These are phyloP conservation scores for Hemaris fuciformis DNA, from an alignment of 2,888 invertebrate genomes.

Conservation along the genomic window DNA sequence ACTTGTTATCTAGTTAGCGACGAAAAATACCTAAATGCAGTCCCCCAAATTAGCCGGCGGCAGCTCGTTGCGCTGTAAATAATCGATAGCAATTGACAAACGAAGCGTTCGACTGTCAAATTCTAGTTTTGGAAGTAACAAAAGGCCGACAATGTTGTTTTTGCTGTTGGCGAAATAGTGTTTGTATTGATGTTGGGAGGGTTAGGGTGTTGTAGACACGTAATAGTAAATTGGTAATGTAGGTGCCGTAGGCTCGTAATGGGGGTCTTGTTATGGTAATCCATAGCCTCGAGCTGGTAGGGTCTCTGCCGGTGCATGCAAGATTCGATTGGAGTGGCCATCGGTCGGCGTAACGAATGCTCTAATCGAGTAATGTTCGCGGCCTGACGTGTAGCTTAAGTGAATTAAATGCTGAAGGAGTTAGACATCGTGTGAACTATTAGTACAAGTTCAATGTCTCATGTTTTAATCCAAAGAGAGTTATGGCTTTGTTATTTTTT, in stretches of 20 bases:
- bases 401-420: background rate
- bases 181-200: background rate
- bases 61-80: conserved; percentile 67
- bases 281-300: conserved; percentile 59
- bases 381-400: conserved; percentile 7
- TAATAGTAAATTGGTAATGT: conserved; percentile 24
- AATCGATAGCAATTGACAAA: conserved; percentile 81
- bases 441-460: no score
- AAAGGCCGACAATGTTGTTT: conserved; percentile 59
- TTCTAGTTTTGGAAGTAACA: conserved; percentile 79
- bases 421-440: background rate
- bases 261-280: conserved; percentile 80
- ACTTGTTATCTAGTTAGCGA: conserved; percentile 81
- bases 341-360: conserved; percentile 39
- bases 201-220: conserved; percentile 13
- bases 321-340: conserved; percentile 60
- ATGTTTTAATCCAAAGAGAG: no score
- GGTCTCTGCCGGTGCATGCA: conserved; percentile 32
- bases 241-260: conserved; percentile 65
- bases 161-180: conserved; percentile 17
- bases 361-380: conserved; percentile 6
- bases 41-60: conserved; percentile 71
- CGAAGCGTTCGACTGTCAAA: conserved; percentile 80
- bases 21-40: conserved; percentile 75
- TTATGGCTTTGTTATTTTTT: no score